phyloP scores from a whole-genome alignment of 2,113 vertebrate species.

The Phycodurus eques region DNA sequence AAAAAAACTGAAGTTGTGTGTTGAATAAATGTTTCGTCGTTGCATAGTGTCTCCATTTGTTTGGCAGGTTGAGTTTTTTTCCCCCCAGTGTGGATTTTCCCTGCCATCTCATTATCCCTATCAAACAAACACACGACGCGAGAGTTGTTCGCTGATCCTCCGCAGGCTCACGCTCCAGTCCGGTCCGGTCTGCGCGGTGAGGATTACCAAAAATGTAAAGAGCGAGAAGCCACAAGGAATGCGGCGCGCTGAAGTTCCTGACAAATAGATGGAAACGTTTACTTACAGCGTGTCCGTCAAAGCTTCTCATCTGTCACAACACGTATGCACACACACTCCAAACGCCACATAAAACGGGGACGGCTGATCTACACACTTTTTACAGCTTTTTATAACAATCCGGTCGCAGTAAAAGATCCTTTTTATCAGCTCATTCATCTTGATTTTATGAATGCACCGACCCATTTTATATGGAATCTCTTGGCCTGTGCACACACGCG shows the following conservation, averaged over 20 bases:
- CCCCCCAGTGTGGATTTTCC: not conserved
- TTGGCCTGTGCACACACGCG: not conserved
- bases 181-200: constrained; percentile 1
- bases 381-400: constrained; percentile 2
- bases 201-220: constrained; percentile 66
- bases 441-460: not conserved
- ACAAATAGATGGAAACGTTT: constrained; percentile 70
- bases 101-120: constrained; percentile 49
- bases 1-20: constrained; percentile 10
- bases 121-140: constrained; percentile 55
- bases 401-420: not conserved
- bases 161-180: not conserved
- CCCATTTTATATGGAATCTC: not conserved
- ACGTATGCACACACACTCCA: constrained; percentile 1
- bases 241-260: constrained; percentile 35
- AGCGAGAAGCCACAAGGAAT: constrained; percentile 56
- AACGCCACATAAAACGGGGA: constrained; percentile 27
- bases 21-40: constrained; percentile 31
- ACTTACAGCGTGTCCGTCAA: constrained; percentile 68
- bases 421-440: constrained; percentile 17
- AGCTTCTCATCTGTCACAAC: constrained; percentile 56
- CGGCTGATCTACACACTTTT: constrained; percentile 32
- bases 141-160: constrained; percentile 49
- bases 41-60: constrained; percentile 43
- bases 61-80: constrained; percentile 39